Base-by-base conservation (phyloP, 1,140 invertebrate species). In the Caenorhabditis inopinata region DNA sequence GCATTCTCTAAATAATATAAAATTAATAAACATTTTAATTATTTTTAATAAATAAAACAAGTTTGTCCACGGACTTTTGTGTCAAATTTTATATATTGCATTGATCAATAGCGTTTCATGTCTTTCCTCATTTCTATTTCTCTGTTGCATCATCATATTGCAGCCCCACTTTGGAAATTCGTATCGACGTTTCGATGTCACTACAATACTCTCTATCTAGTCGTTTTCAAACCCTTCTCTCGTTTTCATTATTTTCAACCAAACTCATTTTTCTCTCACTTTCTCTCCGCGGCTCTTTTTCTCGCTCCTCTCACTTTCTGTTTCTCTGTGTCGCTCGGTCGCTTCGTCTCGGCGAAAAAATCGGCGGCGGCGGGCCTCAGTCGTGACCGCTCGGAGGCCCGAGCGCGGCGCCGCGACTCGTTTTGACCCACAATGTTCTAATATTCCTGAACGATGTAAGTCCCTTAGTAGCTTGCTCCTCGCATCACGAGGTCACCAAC, bases 361-460 rank as follows among this genome's bases (percentile, higher is more conserved):
- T 68, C 58, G 58, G 38, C 58, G 58, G 38, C 14, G n/a, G n/a
- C n/a, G n/a, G 58, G 32, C 58, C 38, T 68, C 58, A 68, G 58
- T 68, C 58, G 58, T 68, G 58, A 32, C 58, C 32, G 9, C 58
- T 42, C 58, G 58, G 58, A n/a, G 29, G 58, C 58, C 58, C 58
- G 58, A 21, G 58, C 23, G 9, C 11, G 58, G 58, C 6, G 58
- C 58, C 58, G 16, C 58, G 58, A 32, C 58, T 68, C 5, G 5
- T 14, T 38, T n/a, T 18, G 32, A 21, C 32, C 58, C 58, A 21
- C n/a, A 68, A 38, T 68, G 58, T 29, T 27, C 58, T 68, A 14
- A 6, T 21, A 3, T 21, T 68, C n/a, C 32, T 68, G 38, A 42
- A 25, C 21, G 9, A 53, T 21, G 32, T 68, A 12, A 21, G 32